Conservation (phyloP, 37 sponge, comb jelly and placozoan species). For the Agelas oroides region DNA sequence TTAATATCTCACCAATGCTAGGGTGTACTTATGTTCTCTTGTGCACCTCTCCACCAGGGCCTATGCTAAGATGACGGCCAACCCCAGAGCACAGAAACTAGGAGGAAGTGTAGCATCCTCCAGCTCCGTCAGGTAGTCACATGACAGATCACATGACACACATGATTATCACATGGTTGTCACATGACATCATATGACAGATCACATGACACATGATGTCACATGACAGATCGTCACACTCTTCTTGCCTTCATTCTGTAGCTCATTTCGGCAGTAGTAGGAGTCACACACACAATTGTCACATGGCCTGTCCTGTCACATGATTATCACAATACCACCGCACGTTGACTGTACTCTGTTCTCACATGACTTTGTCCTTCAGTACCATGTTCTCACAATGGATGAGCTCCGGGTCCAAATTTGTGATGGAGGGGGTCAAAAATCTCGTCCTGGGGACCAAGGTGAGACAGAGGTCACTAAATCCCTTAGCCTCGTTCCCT, state of each 20-base stretch:
- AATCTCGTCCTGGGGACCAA: constrained; percentile 87
- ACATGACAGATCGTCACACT: too few relatives aligned
- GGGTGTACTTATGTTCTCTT: constrained; percentile 1
- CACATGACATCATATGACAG: not conserved
- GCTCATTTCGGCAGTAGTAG: too few relatives aligned
- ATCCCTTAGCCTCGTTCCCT: too few relatives aligned
- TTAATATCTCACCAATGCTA: too few relatives aligned
- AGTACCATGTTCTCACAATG: constrained; percentile 78
- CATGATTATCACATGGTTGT: not conserved
- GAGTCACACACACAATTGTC: too few relatives aligned
- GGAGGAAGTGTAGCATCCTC: constrained; percentile 6
- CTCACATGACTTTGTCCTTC: not conserved
- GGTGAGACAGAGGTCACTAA: constrained; percentile 29
- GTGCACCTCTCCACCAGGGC: constrained; percentile 17
- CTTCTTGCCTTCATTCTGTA: too few relatives aligned
- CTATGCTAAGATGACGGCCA: constrained; percentile 60
- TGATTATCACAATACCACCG: too few relatives aligned
- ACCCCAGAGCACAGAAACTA: constrained; percentile 41
- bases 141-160: too few relatives aligned
- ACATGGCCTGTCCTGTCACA: too few relatives aligned
- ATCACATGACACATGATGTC: too few relatives aligned
- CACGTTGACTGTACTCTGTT: too few relatives aligned
- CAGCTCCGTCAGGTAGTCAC: constrained; percentile 12
- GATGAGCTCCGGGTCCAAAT: constrained; percentile 83
- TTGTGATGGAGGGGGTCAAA: constrained; percentile 95